Evolutionary conservation across 1,140 invertebrate species (phyloP), one percentile per base, ranked within the genome.

Genomic region (Apis mellifera): DNA sequence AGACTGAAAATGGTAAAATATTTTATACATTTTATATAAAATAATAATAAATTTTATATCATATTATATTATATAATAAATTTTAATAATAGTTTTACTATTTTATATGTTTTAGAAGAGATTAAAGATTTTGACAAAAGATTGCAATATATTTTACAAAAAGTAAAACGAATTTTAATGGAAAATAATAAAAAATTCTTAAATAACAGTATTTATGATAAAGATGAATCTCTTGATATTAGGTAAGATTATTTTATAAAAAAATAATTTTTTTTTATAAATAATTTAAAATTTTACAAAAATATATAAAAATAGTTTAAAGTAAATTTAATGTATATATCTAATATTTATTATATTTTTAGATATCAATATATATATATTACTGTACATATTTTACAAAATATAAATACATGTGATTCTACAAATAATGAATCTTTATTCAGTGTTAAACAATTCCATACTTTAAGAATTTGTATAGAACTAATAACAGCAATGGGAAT

Each of bases 401-500:
- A 60, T 12, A 78, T 93, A 19, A 84, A 88, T 59, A 78, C 66
- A 26, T 75, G 42, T 42, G 75, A 85, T 76, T 59, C 85, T 12
- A 54, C 71, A n/a, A 90, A 93, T 83, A 84, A 94, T n/a, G 93
- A 93, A 70, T 90, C 94, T 66, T 85, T 95, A 19, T 91, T 96
- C 55, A 96, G 95, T 91, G 94, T 96, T 4, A 95, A 95, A 86
- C 94, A 96, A 90, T 94, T 95, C 76, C 95, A 94, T 91, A 89
- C 91, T 55, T 81, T 96, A 19, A 94, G 95, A 91, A 91, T 90
- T 42, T 92, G 93, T 81, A 93, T 96, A 60, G 95, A 97, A 92
- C 93, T 96, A 82, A 89, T 96, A 75, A 92, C 95, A 13, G 95
- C 94, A 50, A 91, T 97, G 68, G 97, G 96, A 81, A 94, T 97